Base-by-base conservation (phyloP, 2,113 vertebrate genomes). In the Engystomops pustulosus region DNA sequence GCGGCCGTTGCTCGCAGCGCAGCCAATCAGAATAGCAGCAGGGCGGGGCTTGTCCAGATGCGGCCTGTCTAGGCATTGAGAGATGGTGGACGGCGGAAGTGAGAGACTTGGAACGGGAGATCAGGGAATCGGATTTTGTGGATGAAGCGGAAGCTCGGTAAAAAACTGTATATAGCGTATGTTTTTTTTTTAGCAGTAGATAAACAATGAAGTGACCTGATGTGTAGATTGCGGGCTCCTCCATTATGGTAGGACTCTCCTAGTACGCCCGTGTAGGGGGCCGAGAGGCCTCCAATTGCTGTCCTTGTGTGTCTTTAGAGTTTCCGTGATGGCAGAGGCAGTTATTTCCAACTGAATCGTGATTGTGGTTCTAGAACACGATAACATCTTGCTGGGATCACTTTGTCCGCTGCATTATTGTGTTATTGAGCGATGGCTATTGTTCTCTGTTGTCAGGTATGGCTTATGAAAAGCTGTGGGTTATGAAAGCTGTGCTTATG, bases 61-160 rank as follows among this genome's bases (percentile, higher is more conserved):
- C 60, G 60, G 60, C 60, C 60, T 65, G 60, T 65, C 5, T 32
- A 17, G 55, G 55, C 55, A 23, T 4, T 60, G 55, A 60, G 60
- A 65, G 60, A 65, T 65, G 60, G 60, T 65, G 60, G 60, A 65
- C 60, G 60, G 60, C 60, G 60, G 60, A 65, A 65, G 60, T 65
- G 15, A 3, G 60, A 65, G 60, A 65, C 27, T 32, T 65, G 60
- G 60, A 65, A 32, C 60, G 60, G 60, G 60, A 65, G 60, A 32
- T 6, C 60, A 18, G 30, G 60, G 60, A 65, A 34, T 65, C 60
- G 60, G 30, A 17, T 7, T 15, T 18, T 17, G 60, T 65, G 60
- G 60, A 32, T 32, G 60, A 65, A 34, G 23, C 55, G 55, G 23
- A 25, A 27, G 60, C 60, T 27, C 1, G 60, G 9, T 10, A 17